Evolutionary conservation across 2,888 invertebrate genomes (phyloP).

Genomic region (Drosophila melanosoma): DNA sequence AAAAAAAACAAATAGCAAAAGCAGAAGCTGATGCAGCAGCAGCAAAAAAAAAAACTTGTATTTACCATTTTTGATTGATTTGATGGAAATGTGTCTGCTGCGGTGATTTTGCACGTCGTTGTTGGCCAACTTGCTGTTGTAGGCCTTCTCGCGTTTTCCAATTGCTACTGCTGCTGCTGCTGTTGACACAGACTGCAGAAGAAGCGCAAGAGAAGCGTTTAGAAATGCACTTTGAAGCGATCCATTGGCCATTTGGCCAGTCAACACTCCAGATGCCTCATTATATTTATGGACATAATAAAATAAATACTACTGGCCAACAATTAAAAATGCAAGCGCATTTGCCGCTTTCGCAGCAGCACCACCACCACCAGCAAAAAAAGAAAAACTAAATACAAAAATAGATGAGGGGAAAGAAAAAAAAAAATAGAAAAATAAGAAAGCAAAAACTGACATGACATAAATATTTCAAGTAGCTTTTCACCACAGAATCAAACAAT

Average conservation of each 20-base stretch:
- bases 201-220: slow-evolving; percentile 37
- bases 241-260: slow-evolving; percentile 27
- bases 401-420: slow-evolving; percentile 14
- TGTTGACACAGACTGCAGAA: slow-evolving; percentile 43
- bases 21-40: slow-evolving; percentile 14
- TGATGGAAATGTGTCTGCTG: slow-evolving; percentile 80
- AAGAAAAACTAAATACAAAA: slow-evolving; percentile 24
- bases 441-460: slow-evolving; percentile 75
- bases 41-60: slow-evolving; percentile 71
- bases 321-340: slow-evolving; percentile 80
- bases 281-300: slow-evolving; percentile 82
- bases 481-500: slow-evolving; percentile 25
- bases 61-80: slow-evolving; percentile 83
- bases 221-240: slow-evolving; percentile 39
- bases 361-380: slow-evolving; percentile 1
- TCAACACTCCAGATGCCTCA: slow-evolving; percentile 71
- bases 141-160: slow-evolving; percentile 61
- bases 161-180: slow-evolving; percentile 14
- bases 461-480: slow-evolving; percentile 74
- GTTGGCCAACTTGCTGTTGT: slow-evolving; percentile 25
- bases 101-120: slow-evolving; percentile 54
- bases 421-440: slow-evolving; percentile 28
- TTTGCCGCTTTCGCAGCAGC: slow-evolving; percentile 65
- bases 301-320: slow-evolving; percentile 79
- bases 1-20: slow-evolving; percentile 38